Evolutionary conservation across 1,140 invertebrate species (phyloP), one percentile per base, ranked within the genome.

Genomic region (Cotesia glomerata): DNA sequence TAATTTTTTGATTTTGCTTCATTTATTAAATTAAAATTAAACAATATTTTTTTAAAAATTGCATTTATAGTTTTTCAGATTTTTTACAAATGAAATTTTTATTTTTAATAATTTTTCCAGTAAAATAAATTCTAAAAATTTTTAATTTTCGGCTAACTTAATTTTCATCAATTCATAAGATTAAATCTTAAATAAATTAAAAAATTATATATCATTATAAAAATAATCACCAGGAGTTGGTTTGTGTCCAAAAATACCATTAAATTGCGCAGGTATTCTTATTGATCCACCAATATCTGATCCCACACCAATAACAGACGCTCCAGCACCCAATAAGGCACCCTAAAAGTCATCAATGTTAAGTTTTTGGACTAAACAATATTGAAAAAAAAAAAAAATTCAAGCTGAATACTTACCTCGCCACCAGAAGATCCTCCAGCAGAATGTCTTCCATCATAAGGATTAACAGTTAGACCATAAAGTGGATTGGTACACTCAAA

Each of bases 251-350:
- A 95, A 97, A 35, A 97, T 87, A 16, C 96, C 96, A 85, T 92
- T 95, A 80, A 94, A 96, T 49, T 93, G 89, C 8, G 93, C 90
- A 1, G 96, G 96, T 76, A 98, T 87, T 34, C 96, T 89, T 73
- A 98, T 94, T 11, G 95, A 97, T 8, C 96, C 92, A 9, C 91
- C 93, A 69, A 97, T 91, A 83, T 98, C 96, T 0, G 95, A 95
- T 7, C 95, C 95, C 39, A 98, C 85, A 36, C 95, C 95, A 61
- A 97, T 89, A 0, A 93, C 81, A 0, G 94, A 92, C 13, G 92
- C 94, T 13, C 90, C 95, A 56, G 91, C 82, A 3, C 91, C 91
- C 11, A 95, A 82, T 1, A 95, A 75, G 1, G 92, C 91, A 0
- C 86, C 91, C 92, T 93, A 74, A 4, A 73, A n/a, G 7, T 63